Evolutionary conservation across 2,113 vertebrate species (phyloP), one percentile per base, ranked within the genome.

Genomic region (Pao palembangensis): DNA sequence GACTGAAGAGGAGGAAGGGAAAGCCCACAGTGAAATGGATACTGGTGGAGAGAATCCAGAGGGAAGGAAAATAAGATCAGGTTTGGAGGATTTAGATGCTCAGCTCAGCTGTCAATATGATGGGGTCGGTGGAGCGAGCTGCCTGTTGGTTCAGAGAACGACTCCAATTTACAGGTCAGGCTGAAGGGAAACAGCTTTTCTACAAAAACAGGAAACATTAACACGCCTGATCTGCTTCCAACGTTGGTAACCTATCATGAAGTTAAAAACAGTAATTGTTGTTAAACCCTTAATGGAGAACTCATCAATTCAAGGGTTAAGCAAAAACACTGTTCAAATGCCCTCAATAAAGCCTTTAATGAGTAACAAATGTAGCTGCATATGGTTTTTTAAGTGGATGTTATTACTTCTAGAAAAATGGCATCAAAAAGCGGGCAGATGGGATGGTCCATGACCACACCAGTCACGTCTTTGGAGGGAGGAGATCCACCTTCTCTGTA

Each of bases 331-430:
- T n/a, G 8, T n/a, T 68, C 28, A 67, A 58, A 79, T 61, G 64
- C 75, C 61, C n/a, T 66, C 78, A 78, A 72, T 78, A 78, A 72
- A 73, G 49, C 18, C 34, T 59, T 57, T 83, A 65, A 85, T 71
- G 69, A 83, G 85, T 67, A 41, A 58, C 51, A 47, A 69, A 71
- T 61, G 70, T 76, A 66, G 67, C 66, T 64, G 46, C 56, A 60
- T 80, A 81, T 78, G 67, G 76, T 59, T 76, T 86, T 90, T 87
- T 3, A 85, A 85, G 86, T 82, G 71, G 69, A 64, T 21, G 51
- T 73, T 73, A 81, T 88, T 84, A 83, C 59, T 75, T 80, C 58
- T 55, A 63, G 61, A 71, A 78, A 61, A 60, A 67, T 80, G 63
- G 69, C 64, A 55, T 42, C 61, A 60, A 85, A 86, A 84, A 51